These are phyloP conservation scores for Amblyraja radiata DNA, from an alignment of 2,797 vertebrate genomes.

Conservation along the genomic window DNA sequence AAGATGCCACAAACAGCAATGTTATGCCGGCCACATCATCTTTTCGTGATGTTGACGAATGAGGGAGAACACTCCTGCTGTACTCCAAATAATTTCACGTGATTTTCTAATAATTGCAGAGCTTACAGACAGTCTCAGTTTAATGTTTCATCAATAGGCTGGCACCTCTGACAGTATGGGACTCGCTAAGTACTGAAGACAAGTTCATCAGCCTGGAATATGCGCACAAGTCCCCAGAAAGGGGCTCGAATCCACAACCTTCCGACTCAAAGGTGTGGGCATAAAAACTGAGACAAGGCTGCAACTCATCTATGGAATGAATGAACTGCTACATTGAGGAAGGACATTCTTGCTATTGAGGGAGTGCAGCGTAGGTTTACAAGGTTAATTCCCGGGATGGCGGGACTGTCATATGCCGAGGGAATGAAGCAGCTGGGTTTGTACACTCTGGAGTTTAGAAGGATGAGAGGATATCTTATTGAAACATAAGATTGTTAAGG, in stretches of 20 bases:
- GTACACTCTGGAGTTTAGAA: no score
- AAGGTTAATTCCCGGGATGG: no score
- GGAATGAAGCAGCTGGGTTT: no score
- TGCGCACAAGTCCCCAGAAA: not conserved
- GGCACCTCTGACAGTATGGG: not conserved
- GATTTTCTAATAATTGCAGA: not conserved
- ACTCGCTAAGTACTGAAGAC: not conserved
- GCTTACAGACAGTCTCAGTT: not conserved
- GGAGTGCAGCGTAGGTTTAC: no score
- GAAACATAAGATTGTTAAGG: no score
- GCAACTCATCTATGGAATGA: not conserved
- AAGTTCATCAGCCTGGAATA: not conserved
- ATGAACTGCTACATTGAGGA: not conserved
- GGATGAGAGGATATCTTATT: no score
- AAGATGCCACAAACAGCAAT: not conserved
- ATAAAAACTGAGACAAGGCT: not conserved
- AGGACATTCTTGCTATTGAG: no score
- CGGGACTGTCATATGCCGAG: no score
- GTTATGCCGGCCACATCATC: not conserved
- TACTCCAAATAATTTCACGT: not conserved
- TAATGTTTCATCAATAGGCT: not conserved
- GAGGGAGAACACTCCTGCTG: not conserved
- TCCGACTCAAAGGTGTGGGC: not conserved
- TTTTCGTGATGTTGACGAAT: no score
- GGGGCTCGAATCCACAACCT: not conserved